Percentiles rank a stretch among this genome's conserved stretches.
These are phyloP conservation scores for Laothoe populi DNA, from an alignment of 2,888 invertebrate genomes.

Conservation along the genomic window DNA sequence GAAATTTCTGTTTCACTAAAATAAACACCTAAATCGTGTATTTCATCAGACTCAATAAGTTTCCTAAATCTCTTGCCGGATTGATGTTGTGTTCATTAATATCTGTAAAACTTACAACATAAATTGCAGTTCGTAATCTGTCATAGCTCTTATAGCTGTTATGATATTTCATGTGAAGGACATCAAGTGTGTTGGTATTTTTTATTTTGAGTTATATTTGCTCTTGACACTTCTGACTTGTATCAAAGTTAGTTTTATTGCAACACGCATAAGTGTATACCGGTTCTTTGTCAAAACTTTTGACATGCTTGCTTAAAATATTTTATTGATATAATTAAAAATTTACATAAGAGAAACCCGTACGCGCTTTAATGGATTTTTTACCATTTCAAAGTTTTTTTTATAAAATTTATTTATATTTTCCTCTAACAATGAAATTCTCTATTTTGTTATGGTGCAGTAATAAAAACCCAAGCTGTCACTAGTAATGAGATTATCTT, in stretches of 20 bases:
- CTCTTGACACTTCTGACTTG: conserved; percentile 21
- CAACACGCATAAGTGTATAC: conserved; percentile 30
- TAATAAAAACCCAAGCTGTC: neutral
- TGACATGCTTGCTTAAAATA: neutral
- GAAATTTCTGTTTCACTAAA: too few species aligned
- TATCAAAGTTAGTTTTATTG: conserved; percentile 18
- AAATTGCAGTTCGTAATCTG: neutral
- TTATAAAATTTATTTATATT: too few species aligned
- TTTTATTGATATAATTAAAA: neutral
- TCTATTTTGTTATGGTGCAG: neutral
- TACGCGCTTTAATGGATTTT: too few species aligned
- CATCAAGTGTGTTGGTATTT: conserved; percentile 29
- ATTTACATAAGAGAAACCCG: too few species aligned
- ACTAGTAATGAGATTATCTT: neutral
- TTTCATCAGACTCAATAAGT: too few species aligned
- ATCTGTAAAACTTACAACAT: neutral
- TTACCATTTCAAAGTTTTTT: too few species aligned
- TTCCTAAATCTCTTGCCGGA: too few species aligned
- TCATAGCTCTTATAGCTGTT: conserved; percentile 13
- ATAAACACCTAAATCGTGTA: too few species aligned
- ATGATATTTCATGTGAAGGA: conserved; percentile 39
- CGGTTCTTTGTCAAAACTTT: neutral
- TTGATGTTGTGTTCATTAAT: too few species aligned
- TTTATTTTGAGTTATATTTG: conserved; percentile 22
- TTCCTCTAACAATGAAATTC: too few species aligned